Percentiles rank a stretch among this genome's conserved stretches.
Evolutionary conservation across 2,888 invertebrate species (phyloP).

Genomic region (Aphodius sticticus): DNA sequence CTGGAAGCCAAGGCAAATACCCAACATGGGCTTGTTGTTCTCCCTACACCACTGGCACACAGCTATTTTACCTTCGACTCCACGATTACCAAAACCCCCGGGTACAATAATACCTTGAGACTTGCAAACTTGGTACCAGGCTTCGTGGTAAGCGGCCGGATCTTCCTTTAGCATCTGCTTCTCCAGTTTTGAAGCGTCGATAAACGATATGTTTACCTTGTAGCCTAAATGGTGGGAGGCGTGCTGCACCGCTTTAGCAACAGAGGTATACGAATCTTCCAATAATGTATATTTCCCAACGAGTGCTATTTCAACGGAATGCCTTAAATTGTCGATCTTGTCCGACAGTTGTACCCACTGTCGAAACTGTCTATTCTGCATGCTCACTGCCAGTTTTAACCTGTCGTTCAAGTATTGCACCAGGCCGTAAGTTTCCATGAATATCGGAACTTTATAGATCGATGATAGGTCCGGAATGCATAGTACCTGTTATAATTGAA

Average conservation of each 20-base stretch:
- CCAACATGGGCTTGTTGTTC: constrained; percentile 90
- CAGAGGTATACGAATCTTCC: constrained; percentile 96
- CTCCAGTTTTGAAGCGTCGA: constrained; percentile 92
- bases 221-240: constrained; percentile 87
- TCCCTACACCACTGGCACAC: constrained; percentile 94
- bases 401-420: constrained; percentile 85
- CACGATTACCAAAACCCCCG: constrained; percentile 96
- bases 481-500: constrained; percentile 49
- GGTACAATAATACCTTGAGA: constrained; percentile 95
- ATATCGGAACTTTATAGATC: constrained; percentile 93
- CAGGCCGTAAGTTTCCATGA: constrained; percentile 91
- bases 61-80: constrained; percentile 94
- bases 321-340: constrained; percentile 82
- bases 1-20: constrained; percentile 98
- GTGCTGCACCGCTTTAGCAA: constrained; percentile 94
- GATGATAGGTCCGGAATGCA: constrained; percentile 92
- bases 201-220: constrained; percentile 86
- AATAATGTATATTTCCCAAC: constrained; percentile 98
- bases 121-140: constrained; percentile 91
- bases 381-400: constrained; percentile 73
- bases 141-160: constrained; percentile 88
- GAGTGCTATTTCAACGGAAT: constrained; percentile 80
- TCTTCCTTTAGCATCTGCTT: constrained; percentile 73
- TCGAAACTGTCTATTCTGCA: constrained; percentile 72
- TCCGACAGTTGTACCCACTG: constrained; percentile 92